These are phyloP conservation scores for Lordiphosa collinella DNA, from an alignment of 1,140 invertebrate species.

Conservation along the genomic window DNA sequence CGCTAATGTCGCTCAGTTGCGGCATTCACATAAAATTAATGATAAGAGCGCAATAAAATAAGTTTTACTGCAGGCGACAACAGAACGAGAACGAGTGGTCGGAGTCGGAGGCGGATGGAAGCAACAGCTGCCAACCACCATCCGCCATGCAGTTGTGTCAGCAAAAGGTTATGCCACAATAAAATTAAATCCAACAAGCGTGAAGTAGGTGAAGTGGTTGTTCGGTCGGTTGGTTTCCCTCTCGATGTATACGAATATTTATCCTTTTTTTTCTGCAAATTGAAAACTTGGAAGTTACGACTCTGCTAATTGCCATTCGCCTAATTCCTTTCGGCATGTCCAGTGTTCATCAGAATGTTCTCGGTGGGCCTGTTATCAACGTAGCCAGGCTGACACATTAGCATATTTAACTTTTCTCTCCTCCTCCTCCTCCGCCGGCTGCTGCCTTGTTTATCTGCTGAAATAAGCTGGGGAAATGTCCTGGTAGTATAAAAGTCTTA, in stretches of 20 bases:
- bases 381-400: slow-evolving; percentile 49
- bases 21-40: slow-evolving; percentile 74
- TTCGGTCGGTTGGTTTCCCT: slow-evolving; percentile 28
- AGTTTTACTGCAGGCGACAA: slow-evolving; percentile 54
- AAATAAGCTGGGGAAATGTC: slow-evolving; percentile 66
- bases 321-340: slow-evolving; percentile 32
- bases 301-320: slow-evolving; percentile 37
- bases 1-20: slow-evolving; percentile 76
- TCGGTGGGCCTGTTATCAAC: slow-evolving; percentile 23
- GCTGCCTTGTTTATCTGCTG: slow-evolving; percentile 38
- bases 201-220: slow-evolving; percentile 63
- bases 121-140: slow-evolving; percentile 8
- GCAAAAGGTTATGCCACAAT: slow-evolving; percentile 74
- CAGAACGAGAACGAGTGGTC: too few species aligned
- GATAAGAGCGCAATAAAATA: slow-evolving; percentile 76
- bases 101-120: background rate
- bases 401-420: slow-evolving; percentile 70
- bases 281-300: slow-evolving; percentile 70
- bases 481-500: slow-evolving; percentile 77
- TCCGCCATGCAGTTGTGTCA: slow-evolving; percentile 34
- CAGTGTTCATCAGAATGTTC: slow-evolving; percentile 8
- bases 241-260: background rate
- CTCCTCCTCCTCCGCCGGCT: background rate
- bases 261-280: slow-evolving; percentile 38
- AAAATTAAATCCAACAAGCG: slow-evolving; percentile 77